Base-by-base conservation (phyloP, 2,888 invertebrate genomes). In the Anthrax anthrax region DNA sequence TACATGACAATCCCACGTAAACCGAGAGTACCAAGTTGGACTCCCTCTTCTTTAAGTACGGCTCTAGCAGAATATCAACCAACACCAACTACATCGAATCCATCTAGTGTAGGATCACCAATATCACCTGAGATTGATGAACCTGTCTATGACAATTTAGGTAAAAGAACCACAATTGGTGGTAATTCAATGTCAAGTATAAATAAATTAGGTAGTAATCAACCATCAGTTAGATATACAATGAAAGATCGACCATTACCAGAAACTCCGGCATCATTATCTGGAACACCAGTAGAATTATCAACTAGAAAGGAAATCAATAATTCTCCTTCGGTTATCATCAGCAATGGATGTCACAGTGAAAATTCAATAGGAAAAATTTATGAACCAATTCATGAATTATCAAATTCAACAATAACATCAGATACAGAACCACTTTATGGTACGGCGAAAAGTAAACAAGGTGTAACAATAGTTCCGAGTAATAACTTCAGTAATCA, bases 1-100 rank as follows among this genome's bases (percentile, higher is more conserved):
- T 89, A 88, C 63, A 87, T 88, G 39, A 89, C 89, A 16, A 87
- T 90, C 50, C 89, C 89, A 0, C 73, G 89, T 54, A 73, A 87
- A 58, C 88, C 87, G 0, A 72, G 89, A 51, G 84, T 85, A 0
- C 84, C 84, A 2, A 85, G 85, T 59, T 88, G 88, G 84, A 81
- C 78, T 50, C 82, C 64, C 64, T 78, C 64, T 58, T 78, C 64
- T 58, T 80, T 63, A 59, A 76, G 69, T 47, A 69, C 68, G 27
- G 70, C 70, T 36, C 70, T 76, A 4, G 70, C 72, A 51, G 65
- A 65, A 37, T 63, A 62, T 41, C 61, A 62, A 47, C 59, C 60
- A 44, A n/a, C n/a, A n/a, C n/a, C n/a, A n/a, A 60, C 67, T n/a
- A 65, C 67, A 36, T 61, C 63, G n/a, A 36, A 62, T 41, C 61